Conservation (phyloP, 2,888 invertebrate genomes). For the Catocala nupta region DNA sequence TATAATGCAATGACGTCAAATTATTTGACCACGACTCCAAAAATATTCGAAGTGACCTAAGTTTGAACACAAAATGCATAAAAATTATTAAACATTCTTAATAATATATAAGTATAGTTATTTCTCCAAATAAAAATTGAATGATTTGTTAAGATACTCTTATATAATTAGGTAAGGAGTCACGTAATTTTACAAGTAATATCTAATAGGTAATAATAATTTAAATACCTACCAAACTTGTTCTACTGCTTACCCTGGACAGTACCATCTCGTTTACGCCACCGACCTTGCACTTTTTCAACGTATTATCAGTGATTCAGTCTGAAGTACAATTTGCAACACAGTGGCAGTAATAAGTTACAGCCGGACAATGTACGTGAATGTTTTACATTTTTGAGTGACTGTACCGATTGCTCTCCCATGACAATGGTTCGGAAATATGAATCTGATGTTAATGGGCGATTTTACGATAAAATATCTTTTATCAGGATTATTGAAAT, state of each 20-base stretch:
- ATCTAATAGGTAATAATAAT: too few species aligned
- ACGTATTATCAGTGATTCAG: conserved; percentile 36
- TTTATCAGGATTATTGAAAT: background rate
- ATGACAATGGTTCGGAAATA: conserved; percentile 32
- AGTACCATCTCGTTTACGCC: conserved; percentile 3
- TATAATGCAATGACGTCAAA: too few species aligned
- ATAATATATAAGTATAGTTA: too few species aligned
- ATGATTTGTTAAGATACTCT: too few species aligned
- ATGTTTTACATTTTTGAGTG: conserved; percentile 42
- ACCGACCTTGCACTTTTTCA: conserved; percentile 38
- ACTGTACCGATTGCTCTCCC: conserved; percentile 22
- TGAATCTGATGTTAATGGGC: conserved; percentile 24
- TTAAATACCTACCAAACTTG: background rate
- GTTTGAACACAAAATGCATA: too few species aligned
- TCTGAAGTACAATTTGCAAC: conserved; percentile 46
- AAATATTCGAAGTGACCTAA: too few species aligned
- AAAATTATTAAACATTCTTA: too few species aligned
- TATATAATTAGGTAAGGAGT: too few species aligned
- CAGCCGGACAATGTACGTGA: conserved; percentile 37
- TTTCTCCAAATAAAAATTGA: too few species aligned
- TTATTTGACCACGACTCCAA: too few species aligned
- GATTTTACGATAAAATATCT: background rate
- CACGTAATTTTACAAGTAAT: too few species aligned
- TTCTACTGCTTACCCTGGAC: conserved; percentile 15
- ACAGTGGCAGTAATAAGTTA: conserved; percentile 41